Base-by-base conservation (phyloP, 2,797 vertebrate species). In the Geotrypetes seraphini region DNA sequence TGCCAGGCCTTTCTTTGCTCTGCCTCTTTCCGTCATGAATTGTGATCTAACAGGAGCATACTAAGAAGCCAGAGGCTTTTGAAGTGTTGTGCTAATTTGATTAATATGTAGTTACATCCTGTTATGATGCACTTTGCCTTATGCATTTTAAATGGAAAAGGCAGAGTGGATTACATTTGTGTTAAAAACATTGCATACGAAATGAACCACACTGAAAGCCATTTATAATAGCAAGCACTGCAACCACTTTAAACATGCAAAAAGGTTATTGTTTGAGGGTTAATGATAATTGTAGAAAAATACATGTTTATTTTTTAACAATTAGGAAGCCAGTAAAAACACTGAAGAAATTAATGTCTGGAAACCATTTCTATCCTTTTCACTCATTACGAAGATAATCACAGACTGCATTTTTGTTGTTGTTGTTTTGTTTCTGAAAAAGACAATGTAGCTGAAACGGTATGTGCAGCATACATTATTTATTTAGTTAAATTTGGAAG, bases 51-150 rank as follows among this genome's bases (percentile, higher is more conserved):
- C 76, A 74, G 70, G 64, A 75, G 66, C 59, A 51, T 64, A 62
- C 71, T 70, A 80, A 76, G 84, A 85, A 73, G 73, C 75, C 47
- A 52, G 45, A 43, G 50, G 64, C 63, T 75, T 85, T 82, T 87
- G 81, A 89, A 88, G 81, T 84, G 79, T 79, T 78, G 76, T 71
- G 68, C 82, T 88, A 87, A 88, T 90, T 86, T 86, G 81, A 88
- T 90, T 89, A 90, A 85, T 82, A 85, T 36, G 10, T 71, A 66
- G 78, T 78, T 75, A 77, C 72, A 75, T 85, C 78, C 70, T 84
- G 81, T 85, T 85, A 83, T 81, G 76, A 85, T 87, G 78, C 83
- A 85, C 86, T 87, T 83, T 80, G 82, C 79, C 74, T 78, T 80
- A 71, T 71, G 77, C 80, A 80, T 84, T 84, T 84, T 78, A 84